Conservation (phyloP, 2,888 invertebrate species). For the Dendrolimus houi region DNA sequence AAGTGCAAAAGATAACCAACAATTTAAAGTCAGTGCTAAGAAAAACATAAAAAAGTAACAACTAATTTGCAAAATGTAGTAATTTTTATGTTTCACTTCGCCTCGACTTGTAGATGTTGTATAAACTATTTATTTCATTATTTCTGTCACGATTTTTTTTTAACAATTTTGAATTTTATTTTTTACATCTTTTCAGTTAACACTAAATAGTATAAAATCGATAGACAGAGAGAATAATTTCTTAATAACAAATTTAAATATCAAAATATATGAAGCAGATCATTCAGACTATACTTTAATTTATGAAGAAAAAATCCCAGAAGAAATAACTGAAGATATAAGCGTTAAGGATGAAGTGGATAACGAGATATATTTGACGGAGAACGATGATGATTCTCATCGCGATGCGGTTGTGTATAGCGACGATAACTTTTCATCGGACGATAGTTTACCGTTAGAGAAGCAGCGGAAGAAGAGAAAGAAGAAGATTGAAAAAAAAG, state of each 20-base stretch:
- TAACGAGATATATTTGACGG: constrained; percentile 18
- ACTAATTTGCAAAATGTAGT: too few relatives aligned
- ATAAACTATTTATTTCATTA: too few relatives aligned
- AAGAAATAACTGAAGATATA: constrained; percentile 8
- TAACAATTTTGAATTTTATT: neutral
- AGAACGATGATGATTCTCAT: constrained; percentile 7
- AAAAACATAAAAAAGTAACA: too few relatives aligned
- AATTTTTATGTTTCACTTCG: too few relatives aligned
- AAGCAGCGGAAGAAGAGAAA: constrained; percentile 24
- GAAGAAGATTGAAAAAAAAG: constrained; percentile 15
- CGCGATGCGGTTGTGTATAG: neutral
- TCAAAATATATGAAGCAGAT: constrained; percentile 20
- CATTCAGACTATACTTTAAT: constrained; percentile 23
- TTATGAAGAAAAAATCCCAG: constrained; percentile 8
- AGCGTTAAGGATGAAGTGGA: constrained; percentile 20
- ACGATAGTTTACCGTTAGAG: constrained; percentile 42
- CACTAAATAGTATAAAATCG: constrained; percentile 29
- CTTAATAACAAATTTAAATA: constrained; percentile 21
- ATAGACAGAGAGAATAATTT: constrained; percentile 34
- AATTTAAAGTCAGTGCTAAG: too few relatives aligned
- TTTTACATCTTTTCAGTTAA: constrained; percentile 38
- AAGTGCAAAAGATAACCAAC: too few relatives aligned
- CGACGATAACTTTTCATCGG: constrained; percentile 27
- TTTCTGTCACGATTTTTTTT: too few relatives aligned
- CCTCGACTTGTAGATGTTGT: too few relatives aligned